Evolutionary conservation across 2,888 invertebrate genomes (phyloP).

Genomic region (Dioctria linearis): DNA sequence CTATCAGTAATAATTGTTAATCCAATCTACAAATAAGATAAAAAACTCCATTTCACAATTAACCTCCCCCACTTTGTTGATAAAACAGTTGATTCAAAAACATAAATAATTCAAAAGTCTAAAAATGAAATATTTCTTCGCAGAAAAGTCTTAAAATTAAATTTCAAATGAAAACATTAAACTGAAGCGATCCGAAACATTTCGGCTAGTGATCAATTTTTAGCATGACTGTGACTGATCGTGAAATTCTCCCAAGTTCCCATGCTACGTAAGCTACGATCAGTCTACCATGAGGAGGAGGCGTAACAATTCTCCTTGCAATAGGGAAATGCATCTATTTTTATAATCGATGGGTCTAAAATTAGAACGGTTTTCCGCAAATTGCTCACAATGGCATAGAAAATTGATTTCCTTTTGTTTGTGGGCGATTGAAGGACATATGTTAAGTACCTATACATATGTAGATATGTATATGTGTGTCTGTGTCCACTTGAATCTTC

Average conservation of each 20-base stretch:
- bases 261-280: background rate
- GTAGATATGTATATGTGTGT: no score
- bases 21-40: no score
- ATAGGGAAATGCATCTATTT: conserved; percentile 21
- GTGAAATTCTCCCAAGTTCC: background rate
- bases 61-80: no score
- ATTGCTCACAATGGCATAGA: background rate
- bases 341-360: background rate
- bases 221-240: conserved; percentile 11
- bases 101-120: no score
- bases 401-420: background rate
- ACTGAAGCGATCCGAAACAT: conserved; percentile 15
- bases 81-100: no score
- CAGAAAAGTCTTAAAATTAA: conserved; percentile 10
- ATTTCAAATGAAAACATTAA: conserved; percentile 29
- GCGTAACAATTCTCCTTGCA: background rate
- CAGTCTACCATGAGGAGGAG: background rate
- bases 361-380: conserved; percentile 30
- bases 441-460: no score
- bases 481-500: no score
- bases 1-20: no score
- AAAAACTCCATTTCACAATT: no score
- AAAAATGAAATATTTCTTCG: conserved; percentile 13
- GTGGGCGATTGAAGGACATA: no score
- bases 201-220: conserved; percentile 37